Conservation (phyloP, 37 sponge, comb jelly and placozoan species). For the Spongilla lacustris region DNA sequence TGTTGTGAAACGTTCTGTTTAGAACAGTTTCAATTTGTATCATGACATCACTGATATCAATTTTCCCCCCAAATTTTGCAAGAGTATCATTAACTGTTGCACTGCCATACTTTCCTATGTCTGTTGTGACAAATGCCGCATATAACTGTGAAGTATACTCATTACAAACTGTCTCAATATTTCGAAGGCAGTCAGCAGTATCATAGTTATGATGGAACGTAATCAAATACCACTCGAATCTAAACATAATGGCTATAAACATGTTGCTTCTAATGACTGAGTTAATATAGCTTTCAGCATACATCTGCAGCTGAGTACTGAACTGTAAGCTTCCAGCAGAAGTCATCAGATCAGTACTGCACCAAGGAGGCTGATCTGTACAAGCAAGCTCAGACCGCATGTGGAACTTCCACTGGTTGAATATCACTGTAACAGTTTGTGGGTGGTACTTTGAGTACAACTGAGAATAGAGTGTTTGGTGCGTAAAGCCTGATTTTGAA, state of each 20-base stretch:
- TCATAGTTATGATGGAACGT: neutral
- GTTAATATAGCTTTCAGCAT: neutral
- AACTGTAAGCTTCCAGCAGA: neutral
- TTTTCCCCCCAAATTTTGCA: neutral
- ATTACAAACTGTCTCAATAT: neutral
- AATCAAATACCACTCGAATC: slow-evolving; percentile 52
- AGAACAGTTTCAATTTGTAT: neutral
- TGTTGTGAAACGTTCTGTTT: neutral
- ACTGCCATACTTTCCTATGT: slow-evolving; percentile 49
- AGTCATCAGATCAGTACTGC: neutral
- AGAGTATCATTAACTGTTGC: slow-evolving; percentile 21
- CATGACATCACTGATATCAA: neutral
- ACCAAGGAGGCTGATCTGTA: neutral
- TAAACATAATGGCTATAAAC: slow-evolving; percentile 20
- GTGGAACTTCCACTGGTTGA: slow-evolving; percentile 43
- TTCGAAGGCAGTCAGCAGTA: neutral
- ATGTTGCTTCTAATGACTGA: neutral
- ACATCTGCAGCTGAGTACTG: neutral
- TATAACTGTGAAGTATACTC: neutral
- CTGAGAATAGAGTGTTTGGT: neutral
- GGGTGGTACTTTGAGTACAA: slow-evolving; percentile 19
- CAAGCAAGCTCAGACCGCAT: neutral
- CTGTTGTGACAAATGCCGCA: slow-evolving; percentile 28
- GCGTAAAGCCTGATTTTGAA: slow-evolving; percentile 7
- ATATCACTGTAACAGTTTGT: slow-evolving; percentile 29